Conservation (phyloP, 2,888 invertebrate genomes). For the Lathronympha strigana region DNA sequence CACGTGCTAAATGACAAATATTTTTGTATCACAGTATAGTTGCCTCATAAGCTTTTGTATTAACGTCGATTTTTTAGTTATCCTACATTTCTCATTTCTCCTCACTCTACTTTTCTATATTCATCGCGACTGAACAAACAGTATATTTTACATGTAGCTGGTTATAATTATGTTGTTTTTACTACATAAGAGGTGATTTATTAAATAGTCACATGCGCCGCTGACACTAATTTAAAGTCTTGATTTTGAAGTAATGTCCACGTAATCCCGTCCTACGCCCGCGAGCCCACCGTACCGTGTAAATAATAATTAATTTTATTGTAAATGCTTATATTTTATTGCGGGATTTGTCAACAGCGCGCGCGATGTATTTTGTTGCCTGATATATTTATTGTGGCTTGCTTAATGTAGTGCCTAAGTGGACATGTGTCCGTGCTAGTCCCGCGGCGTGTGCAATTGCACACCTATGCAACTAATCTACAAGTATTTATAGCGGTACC, state of each 20-base stretch:
- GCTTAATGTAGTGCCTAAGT: slow-evolving; percentile 75
- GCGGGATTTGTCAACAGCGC: slow-evolving; percentile 84
- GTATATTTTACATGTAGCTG: no score
- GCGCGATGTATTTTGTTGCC: slow-evolving; percentile 80
- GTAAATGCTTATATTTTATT: slow-evolving; percentile 85
- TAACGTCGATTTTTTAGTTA: no score
- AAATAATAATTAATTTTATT: slow-evolving; percentile 85
- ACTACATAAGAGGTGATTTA: background rate
- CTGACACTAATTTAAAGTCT: background rate
- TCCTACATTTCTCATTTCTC: no score
- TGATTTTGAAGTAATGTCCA: slow-evolving; percentile 56
- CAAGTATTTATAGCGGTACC: slow-evolving; percentile 17
- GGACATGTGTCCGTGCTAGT: slow-evolving; percentile 58
- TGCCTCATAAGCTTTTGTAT: no score
- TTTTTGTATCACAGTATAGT: no score
- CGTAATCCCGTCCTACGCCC: slow-evolving; percentile 52
- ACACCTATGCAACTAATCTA: slow-evolving; percentile 29
- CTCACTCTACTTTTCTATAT: no score
- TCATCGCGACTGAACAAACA: no score
- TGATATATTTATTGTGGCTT: slow-evolving; percentile 81
- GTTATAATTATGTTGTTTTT: no score
- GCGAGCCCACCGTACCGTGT: slow-evolving; percentile 79
- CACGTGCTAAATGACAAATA: no score
- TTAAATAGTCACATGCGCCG: no score
- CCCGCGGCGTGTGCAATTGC: slow-evolving; percentile 46